A percentile compares a stretch with the other conserved stretches of the same genome.
Evolutionary conservation across 2,888 invertebrate genomes (phyloP).

Genomic region (Melikaiella ostensackeni): DNA sequence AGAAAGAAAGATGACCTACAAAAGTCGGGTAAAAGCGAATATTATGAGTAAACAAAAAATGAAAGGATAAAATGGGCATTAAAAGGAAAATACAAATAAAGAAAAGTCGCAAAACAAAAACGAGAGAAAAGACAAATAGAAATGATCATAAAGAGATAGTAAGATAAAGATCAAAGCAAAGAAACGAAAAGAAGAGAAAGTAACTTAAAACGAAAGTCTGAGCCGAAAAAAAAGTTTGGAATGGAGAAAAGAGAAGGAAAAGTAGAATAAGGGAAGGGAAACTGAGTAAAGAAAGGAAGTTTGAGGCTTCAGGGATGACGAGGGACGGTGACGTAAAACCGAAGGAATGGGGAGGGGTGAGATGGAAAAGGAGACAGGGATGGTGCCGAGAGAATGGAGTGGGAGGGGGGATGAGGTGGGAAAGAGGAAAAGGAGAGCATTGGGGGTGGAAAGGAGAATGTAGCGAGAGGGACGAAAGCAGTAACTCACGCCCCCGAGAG

Average conservation of each 20-base stretch:
- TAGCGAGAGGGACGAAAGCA: constrained; percentile 62
- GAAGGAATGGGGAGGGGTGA: constrained; percentile 43
- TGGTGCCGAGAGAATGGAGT: constrained; percentile 41
- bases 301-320: neutral
- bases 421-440: constrained; percentile 52
- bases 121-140: too few species aligned
- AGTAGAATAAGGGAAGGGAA: constrained; percentile 44
- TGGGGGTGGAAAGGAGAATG: constrained; percentile 54
- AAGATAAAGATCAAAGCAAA: too few species aligned
- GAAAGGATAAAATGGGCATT: too few species aligned
- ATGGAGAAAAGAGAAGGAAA: constrained; percentile 57
- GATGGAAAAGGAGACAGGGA: constrained; percentile 44
- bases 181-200: constrained; percentile 16
- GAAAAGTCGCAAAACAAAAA: neutral
- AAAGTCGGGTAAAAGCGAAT: too few species aligned
- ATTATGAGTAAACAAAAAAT: too few species aligned
- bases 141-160: too few species aligned
- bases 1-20: too few species aligned
- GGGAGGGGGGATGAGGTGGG: constrained; percentile 53
- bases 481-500: constrained; percentile 78
- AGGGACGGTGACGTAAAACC: neutral
- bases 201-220: neutral
- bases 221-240: constrained; percentile 51
- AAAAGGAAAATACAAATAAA: too few species aligned
- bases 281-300: neutral